A percentile compares a stretch with the other conserved stretches of the same genome.
Evolutionary conservation across 2,797 vertebrate species (phyloP).

Genomic region (Epinephelus coioides): DNA sequence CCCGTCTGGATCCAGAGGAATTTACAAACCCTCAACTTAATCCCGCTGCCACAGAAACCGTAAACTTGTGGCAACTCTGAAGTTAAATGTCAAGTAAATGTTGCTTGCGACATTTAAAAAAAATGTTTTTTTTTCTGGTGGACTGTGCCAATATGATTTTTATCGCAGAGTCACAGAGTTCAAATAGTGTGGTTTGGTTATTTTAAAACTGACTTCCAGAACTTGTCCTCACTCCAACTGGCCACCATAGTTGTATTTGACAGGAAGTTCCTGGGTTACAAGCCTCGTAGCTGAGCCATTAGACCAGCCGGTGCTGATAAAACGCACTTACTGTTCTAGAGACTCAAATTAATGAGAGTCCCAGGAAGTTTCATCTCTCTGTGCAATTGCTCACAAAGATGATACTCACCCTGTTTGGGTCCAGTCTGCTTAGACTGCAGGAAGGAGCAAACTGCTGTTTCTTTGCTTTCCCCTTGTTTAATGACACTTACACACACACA

Average conservation of each 20-base stretch:
- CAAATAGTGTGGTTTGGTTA: background rate
- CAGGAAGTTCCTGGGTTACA: background rate
- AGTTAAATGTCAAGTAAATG: background rate
- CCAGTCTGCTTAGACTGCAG: slow-evolving; percentile 6
- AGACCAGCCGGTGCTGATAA: background rate
- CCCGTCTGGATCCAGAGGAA: background rate
- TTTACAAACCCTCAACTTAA: background rate
- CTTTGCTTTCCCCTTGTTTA: slow-evolving; percentile 22
- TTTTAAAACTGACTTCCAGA: background rate
- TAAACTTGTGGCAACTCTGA: background rate
- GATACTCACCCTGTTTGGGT: slow-evolving; percentile 46
- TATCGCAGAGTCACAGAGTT: background rate
- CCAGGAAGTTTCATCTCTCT: slow-evolving; percentile 15
- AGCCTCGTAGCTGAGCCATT: background rate
- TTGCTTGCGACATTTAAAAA: background rate
- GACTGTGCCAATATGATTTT: background rate
- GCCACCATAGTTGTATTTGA: background rate
- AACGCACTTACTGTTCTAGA: background rate
- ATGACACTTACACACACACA: slow-evolving; percentile 20
- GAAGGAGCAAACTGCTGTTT: slow-evolving; percentile 24
- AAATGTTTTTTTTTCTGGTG: background rate
- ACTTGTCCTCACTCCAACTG: background rate
- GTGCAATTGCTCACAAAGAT: slow-evolving; percentile 43
- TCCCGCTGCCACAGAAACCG: background rate
- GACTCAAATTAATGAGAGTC: slow-evolving; percentile 17